Evolutionary conservation across 2,888 invertebrate genomes (phyloP).

Genomic region (Xestia sexstrigata): DNA sequence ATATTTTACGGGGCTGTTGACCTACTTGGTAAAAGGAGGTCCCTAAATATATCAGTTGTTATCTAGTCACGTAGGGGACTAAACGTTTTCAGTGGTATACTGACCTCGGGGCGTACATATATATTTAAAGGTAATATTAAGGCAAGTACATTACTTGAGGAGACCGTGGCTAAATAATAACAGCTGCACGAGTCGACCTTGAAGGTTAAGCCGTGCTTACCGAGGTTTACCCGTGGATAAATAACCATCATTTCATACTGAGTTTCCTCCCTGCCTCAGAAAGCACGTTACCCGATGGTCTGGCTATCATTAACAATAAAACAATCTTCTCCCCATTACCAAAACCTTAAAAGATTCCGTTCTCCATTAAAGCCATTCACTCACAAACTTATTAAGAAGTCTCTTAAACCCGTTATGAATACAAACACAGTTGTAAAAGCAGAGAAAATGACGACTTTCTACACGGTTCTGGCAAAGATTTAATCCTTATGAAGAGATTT

Average conservation of each 20-base stretch:
- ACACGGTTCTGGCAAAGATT: constrained; percentile 47
- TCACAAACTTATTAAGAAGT: constrained; percentile 40
- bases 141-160: too few relatives aligned
- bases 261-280: too few relatives aligned
- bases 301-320: neutral
- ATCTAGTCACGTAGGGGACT: constrained; percentile 28
- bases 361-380: constrained; percentile 26
- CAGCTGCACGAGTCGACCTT: too few relatives aligned
- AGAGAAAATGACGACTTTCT: constrained; percentile 62
- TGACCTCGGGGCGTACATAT: neutral
- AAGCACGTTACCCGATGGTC: too few relatives aligned
- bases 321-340: neutral
- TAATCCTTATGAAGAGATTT: constrained; percentile 48
- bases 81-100: neutral
- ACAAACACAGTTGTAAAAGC: constrained; percentile 54
- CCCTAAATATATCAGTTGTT: constrained; percentile 9
- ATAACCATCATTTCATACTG: too few relatives aligned
- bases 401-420: constrained; percentile 65
- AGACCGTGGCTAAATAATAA: too few relatives aligned
- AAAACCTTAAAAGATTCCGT: constrained; percentile 16
- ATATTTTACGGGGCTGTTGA: constrained; percentile 27
- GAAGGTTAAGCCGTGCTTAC: too few relatives aligned
- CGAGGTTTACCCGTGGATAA: too few relatives aligned
- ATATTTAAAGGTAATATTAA: neutral
- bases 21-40: constrained; percentile 11